Evolutionary conservation across 1,140 invertebrate genomes (phyloP).

Genomic region (Paralvinella palmiformis): DNA sequence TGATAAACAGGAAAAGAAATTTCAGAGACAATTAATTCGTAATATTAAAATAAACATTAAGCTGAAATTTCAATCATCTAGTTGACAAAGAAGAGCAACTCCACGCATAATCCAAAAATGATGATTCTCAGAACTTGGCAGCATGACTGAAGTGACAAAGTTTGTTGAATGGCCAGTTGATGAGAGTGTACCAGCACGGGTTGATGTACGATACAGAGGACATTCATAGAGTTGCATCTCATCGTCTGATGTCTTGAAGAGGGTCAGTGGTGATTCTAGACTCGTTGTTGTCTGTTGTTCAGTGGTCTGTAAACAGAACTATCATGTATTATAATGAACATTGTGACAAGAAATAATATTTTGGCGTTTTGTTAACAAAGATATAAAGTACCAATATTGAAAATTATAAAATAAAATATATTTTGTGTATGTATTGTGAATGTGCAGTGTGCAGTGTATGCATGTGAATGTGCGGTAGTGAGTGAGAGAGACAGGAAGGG

Average conservation of each 20-base stretch:
- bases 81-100: conserved; percentile 72
- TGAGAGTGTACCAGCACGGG: conserved; percentile 71
- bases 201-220: conserved; percentile 76
- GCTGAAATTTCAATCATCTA: conserved; percentile 26
- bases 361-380: too few relatives aligned
- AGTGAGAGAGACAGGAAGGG: too few relatives aligned
- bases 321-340: neutral
- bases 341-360: too few relatives aligned
- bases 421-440: too few relatives aligned
- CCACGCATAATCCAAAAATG: conserved; percentile 82
- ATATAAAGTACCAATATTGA: too few relatives aligned
- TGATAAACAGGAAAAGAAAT: too few relatives aligned
- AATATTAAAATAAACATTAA: neutral
- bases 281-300: neutral
- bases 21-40: too few relatives aligned
- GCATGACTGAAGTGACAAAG: conserved; percentile 67
- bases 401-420: too few relatives aligned
- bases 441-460: too few relatives aligned
- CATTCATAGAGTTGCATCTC: conserved; percentile 56
- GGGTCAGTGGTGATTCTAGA: conserved; percentile 6
- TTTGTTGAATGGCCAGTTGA: conserved; percentile 81
- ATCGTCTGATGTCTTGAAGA: neutral
- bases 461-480: too few relatives aligned
- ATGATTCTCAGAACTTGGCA: conserved; percentile 57
- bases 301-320: neutral